These are phyloP conservation scores for Etheostoma spectabile DNA, from an alignment of 2,113 vertebrate species.

Conservation along the genomic window DNA sequence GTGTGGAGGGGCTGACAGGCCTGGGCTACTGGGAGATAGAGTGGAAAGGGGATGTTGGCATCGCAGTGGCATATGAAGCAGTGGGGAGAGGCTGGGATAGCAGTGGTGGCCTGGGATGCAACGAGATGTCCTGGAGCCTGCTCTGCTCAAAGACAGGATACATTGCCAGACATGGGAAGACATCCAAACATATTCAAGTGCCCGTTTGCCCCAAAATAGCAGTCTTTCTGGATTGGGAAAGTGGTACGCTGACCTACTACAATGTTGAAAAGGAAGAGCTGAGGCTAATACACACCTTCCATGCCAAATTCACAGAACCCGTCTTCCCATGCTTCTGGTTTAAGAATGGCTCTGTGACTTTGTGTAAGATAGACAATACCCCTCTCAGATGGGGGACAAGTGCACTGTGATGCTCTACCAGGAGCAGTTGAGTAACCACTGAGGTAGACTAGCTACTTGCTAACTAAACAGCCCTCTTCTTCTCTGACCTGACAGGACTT, in stretches of 20 bases:
- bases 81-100: slow-evolving; percentile 21
- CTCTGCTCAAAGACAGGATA: accelerated
- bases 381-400: background rate
- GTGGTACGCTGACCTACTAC: slow-evolving; percentile 55
- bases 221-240: slow-evolving; percentile 33
- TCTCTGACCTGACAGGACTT: no score
- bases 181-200: accelerated
- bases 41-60: background rate
- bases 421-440: no score
- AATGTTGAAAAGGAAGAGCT: slow-evolving; percentile 1
- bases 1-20: slow-evolving; percentile 10
- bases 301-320: slow-evolving; percentile 27
- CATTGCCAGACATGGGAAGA: background rate
- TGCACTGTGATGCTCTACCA: background rate
- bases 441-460: no score
- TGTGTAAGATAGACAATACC: slow-evolving; percentile 19
- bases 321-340: slow-evolving; percentile 57
- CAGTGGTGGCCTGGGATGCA: slow-evolving; percentile 22
- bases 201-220: slow-evolving; percentile 7
- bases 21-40: slow-evolving; percentile 57
- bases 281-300: slow-evolving; percentile 54
- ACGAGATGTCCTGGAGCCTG: slow-evolving; percentile 55
- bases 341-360: slow-evolving; percentile 30
- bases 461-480: no score
- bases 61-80: background rate